Conservation (phyloP, 2,888 invertebrate genomes). For the Apotomis capreana region DNA sequence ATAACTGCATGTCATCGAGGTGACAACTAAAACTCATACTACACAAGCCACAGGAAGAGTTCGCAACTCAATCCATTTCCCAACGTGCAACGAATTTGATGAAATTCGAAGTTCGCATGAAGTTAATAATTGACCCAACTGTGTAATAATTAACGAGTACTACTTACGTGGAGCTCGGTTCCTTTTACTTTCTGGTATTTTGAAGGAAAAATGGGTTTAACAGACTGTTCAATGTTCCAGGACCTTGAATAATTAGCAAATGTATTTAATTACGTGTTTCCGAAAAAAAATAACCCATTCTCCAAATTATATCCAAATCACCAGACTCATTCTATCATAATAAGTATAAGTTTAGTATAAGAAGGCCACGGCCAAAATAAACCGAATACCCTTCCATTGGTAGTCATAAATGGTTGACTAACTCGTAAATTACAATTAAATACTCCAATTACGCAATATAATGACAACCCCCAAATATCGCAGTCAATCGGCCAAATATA, state of each 20-base stretch:
- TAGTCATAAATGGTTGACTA: neutral
- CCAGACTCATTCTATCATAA: no score
- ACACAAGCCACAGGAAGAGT: neutral
- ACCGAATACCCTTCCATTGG: no score
- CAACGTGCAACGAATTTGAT: neutral
- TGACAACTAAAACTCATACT: neutral
- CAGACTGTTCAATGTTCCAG: no score
- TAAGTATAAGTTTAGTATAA: no score
- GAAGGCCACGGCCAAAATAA: no score
- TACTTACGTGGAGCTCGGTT: conserved; percentile 6
- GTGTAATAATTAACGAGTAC: conserved; percentile 31
- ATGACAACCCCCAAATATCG: neutral
- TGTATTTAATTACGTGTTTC: no score
- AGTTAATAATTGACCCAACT: conserved; percentile 20
- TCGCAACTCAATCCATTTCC: neutral
- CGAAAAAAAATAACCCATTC: no score
- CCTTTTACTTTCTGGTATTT: neutral
- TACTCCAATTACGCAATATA: neutral
- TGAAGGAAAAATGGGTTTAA: no score
- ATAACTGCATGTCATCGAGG: no score
- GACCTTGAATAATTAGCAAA: no score
- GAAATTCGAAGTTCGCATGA: conserved; percentile 26
- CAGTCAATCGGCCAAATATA: neutral
- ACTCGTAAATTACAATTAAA: neutral
- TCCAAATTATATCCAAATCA: no score